Evolutionary conservation across 2,888 invertebrate genomes (phyloP).

Genomic region (Ashinkailepas kermadecensis): DNA sequence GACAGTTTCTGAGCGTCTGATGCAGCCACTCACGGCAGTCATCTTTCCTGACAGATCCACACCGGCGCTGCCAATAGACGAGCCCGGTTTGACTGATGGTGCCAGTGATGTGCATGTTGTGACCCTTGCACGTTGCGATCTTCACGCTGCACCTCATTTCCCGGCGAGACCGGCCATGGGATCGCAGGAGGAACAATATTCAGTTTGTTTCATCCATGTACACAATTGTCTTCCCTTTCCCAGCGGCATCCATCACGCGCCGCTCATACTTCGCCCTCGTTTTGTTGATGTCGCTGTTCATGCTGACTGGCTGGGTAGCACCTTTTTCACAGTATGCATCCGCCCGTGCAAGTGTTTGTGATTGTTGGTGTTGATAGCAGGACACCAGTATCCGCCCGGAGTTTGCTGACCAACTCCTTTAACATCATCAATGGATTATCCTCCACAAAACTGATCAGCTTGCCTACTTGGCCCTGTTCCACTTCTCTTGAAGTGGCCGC

Average conservation of each 20-base stretch:
- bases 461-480: no score
- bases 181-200: background rate
- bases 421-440: no score
- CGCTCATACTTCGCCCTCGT: background rate
- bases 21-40: background rate
- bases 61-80: background rate
- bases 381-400: no score
- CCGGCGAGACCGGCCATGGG: background rate
- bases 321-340: no score
- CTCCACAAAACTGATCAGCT: no score
- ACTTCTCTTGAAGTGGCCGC: no score
- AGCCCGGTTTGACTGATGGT: background rate
- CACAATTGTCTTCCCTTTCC: background rate
- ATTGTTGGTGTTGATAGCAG: no score
- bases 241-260: background rate
- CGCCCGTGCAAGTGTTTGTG: no score
- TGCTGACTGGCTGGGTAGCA: no score
- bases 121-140: background rate
- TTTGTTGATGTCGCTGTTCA: no score
- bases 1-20: background rate
- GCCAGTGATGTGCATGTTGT: background rate
- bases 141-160: background rate
- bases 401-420: no score
- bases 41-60: background rate
- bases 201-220: background rate